Conservation (phyloP, 2,888 invertebrate species). For the Teinopalpus imperialis region DNA sequence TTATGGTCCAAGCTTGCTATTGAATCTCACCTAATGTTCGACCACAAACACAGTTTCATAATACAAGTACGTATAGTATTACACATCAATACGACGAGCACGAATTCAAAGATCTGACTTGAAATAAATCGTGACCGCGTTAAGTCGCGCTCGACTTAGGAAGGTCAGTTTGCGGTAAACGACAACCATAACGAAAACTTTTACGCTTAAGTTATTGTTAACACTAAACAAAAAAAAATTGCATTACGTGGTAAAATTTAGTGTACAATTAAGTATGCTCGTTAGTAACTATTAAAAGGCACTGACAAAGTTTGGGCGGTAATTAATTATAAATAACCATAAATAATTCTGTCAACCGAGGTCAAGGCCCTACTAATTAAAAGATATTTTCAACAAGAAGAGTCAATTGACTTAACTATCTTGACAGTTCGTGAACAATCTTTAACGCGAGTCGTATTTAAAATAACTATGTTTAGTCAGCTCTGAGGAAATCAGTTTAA, state of each 20-base stretch:
- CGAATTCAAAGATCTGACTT: slow-evolving; percentile 26
- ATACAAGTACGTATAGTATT: slow-evolving; percentile 14
- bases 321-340: slow-evolving; percentile 26
- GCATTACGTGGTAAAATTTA: background rate
- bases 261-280: slow-evolving; percentile 10
- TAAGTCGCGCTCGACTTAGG: slow-evolving; percentile 5
- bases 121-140: slow-evolving; percentile 20
- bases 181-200: slow-evolving; percentile 3
- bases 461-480: slow-evolving; percentile 10
- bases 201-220: slow-evolving; percentile 3
- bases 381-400: slow-evolving; percentile 21
- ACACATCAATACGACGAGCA: slow-evolving; percentile 8
- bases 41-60: slow-evolving; percentile 1
- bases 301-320: slow-evolving; percentile 22
- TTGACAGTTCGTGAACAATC: slow-evolving; percentile 24
- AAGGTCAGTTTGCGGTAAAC: slow-evolving; percentile 23
- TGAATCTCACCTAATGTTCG: background rate
- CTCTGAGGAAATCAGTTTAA: background rate
- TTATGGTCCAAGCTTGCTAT: no score
- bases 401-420: slow-evolving; percentile 27
- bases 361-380: slow-evolving; percentile 26
- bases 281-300: slow-evolving; percentile 17
- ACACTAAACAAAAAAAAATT: background rate
- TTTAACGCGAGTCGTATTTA: slow-evolving; percentile 17
- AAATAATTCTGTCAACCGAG: slow-evolving; percentile 24